Evolutionary conservation across 1,140 invertebrate species (phyloP).

Genomic region (Parasteatoda tepidariorum): DNA sequence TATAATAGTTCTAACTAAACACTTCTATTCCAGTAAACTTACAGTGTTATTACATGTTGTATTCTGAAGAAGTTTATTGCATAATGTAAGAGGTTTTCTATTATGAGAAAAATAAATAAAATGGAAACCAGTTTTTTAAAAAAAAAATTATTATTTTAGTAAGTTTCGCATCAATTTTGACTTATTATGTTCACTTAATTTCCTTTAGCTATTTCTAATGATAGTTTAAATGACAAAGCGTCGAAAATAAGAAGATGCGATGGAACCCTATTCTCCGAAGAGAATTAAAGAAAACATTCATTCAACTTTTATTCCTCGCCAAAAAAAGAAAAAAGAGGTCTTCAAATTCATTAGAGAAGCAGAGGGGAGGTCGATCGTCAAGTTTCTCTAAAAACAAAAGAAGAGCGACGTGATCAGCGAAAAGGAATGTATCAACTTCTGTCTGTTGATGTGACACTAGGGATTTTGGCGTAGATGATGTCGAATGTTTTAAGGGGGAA

Average conservation of each 20-base stretch:
- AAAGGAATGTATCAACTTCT: not conserved
- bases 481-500: not conserved
- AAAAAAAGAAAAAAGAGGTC: constrained; percentile 5
- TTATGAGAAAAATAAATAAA: too few species aligned
- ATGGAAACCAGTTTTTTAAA: too few species aligned
- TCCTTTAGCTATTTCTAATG: constrained; percentile 33
- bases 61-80: too few species aligned
- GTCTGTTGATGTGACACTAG: constrained; percentile 24
- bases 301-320: not conserved
- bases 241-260: constrained; percentile 1
- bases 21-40: too few species aligned
- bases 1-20: too few species aligned
- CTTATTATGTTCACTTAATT: too few species aligned
- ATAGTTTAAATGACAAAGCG: too few species aligned
- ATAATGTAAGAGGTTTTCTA: too few species aligned
- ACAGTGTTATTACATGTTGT: too few species aligned
- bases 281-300: not conserved
- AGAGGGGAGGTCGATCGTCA: constrained; percentile 7
- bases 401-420: constrained; percentile 7
- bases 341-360: constrained; percentile 27
- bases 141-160: too few species aligned
- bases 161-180: too few species aligned
- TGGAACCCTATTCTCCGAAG: not conserved
- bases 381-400: constrained; percentile 4
- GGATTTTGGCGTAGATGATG: constrained; percentile 26